phyloP scores from a whole-genome alignment of 2,797 vertebrate species.

The Protonibea diacanthus region DNA sequence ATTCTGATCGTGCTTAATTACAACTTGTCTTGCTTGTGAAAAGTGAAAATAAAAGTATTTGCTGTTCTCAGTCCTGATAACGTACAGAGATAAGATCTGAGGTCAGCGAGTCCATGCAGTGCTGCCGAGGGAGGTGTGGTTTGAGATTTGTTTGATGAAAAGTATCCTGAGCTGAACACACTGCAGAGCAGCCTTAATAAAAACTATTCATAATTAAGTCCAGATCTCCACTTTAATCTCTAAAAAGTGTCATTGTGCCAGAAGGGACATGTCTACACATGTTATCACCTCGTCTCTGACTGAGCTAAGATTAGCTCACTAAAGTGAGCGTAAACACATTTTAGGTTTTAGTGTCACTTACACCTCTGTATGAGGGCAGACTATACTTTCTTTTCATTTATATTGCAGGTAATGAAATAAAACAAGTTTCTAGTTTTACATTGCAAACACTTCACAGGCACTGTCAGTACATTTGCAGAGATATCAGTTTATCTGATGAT shows the following conservation, averaged over 20 bases:
- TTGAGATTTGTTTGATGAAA: not conserved
- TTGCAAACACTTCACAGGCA: not conserved
- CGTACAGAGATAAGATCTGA: slow-evolving; percentile 5
- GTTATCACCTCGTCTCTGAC: slow-evolving; percentile 3
- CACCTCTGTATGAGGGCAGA: not conserved
- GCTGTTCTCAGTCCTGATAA: not conserved
- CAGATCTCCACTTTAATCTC: not conserved
- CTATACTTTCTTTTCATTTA: slow-evolving; percentile 7
- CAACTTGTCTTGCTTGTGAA: not conserved
- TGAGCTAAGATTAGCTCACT: slow-evolving; percentile 15
- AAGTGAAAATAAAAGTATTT: slow-evolving; percentile 48
- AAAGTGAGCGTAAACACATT: slow-evolving; percentile 18
- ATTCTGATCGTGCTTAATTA: not conserved
- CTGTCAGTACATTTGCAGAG: not conserved
- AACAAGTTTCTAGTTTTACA: not conserved
- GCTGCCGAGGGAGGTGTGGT: not conserved
- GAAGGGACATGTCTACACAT: not conserved
- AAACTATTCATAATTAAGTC: not conserved
- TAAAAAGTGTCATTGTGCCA: not conserved
- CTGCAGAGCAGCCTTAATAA: not conserved
- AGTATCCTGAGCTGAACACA: not conserved
- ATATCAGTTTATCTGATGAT: not conserved
- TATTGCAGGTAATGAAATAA: not conserved
- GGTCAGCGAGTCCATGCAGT: slow-evolving; percentile 5
- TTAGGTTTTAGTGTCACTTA: not conserved